A percentile compares a stretch with the other conserved stretches of the same genome.
Evolutionary conservation across 2,113 vertebrate genomes (phyloP).

Genomic region (Caracal caracal): DNA sequence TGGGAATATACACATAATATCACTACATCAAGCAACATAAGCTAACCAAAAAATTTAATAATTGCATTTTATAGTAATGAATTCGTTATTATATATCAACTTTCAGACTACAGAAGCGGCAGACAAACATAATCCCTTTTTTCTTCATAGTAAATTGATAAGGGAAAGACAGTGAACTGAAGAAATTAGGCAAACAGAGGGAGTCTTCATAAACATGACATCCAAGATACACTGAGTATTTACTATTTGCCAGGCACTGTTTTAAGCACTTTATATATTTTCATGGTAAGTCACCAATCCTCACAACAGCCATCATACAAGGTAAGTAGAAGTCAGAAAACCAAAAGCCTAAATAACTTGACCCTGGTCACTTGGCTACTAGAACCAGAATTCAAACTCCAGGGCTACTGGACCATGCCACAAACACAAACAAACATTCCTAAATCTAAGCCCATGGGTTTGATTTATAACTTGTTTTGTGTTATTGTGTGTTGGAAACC

Average conservation of each 20-base stretch:
- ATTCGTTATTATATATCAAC: not conserved
- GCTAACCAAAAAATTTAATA: not conserved
- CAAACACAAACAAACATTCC: not conserved
- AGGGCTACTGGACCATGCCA: not conserved
- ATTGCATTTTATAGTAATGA: not conserved
- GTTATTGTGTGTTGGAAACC: not conserved
- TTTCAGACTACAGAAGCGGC: not conserved
- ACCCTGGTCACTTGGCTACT: not conserved
- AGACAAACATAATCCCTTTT: not conserved
- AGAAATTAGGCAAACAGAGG: not conserved
- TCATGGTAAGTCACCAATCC: not conserved
- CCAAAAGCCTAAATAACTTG: not conserved
- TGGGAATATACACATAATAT: not conserved
- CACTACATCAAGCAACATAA: conserved; percentile 15
- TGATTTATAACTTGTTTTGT: not conserved
- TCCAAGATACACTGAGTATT: not conserved
- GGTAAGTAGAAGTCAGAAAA: not conserved
- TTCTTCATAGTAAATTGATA: not conserved
- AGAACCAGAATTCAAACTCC: not conserved
- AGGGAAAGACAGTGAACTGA: not conserved
- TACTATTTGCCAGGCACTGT: not conserved
- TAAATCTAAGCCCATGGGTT: not conserved
- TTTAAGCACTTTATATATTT: not conserved
- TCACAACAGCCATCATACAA: not conserved
- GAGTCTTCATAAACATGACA: not conserved